Evolutionary conservation across 2,113 vertebrate genomes (phyloP).

Genomic region (Suncus etruscus): DNA sequence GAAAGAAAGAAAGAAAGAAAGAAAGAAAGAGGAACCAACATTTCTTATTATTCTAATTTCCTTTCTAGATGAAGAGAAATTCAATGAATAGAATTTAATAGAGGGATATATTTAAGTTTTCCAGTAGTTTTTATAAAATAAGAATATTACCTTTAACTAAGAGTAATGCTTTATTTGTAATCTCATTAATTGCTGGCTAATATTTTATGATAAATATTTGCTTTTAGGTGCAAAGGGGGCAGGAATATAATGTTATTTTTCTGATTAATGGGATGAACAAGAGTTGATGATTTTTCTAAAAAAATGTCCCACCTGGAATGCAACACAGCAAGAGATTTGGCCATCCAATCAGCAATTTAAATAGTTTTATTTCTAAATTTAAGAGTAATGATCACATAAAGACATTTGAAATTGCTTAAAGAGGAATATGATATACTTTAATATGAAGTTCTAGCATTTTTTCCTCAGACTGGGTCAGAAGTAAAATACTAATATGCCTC

Average conservation of each 20-base stretch:
- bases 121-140: background rate
- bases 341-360: background rate
- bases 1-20: too few relatives aligned
- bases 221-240: background rate
- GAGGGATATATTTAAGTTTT: background rate
- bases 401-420: slow-evolving; percentile 26
- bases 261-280: background rate
- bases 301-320: slow-evolving; percentile 1
- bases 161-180: background rate
- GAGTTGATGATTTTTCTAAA: background rate
- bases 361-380: background rate
- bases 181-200: background rate
- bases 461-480: slow-evolving; percentile 40
- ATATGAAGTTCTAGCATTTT: slow-evolving; percentile 8
- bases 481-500: background rate
- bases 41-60: background rate
- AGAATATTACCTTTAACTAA: background rate
- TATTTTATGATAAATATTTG: background rate
- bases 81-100: background rate
- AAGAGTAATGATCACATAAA: background rate
- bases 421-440: slow-evolving; percentile 5
- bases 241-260: background rate
- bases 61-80: background rate
- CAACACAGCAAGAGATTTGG: background rate
- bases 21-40: background rate